These are phyloP conservation scores for Clepsis dumicolana DNA, from an alignment of 2,888 invertebrate genomes.

Conservation along the genomic window DNA sequence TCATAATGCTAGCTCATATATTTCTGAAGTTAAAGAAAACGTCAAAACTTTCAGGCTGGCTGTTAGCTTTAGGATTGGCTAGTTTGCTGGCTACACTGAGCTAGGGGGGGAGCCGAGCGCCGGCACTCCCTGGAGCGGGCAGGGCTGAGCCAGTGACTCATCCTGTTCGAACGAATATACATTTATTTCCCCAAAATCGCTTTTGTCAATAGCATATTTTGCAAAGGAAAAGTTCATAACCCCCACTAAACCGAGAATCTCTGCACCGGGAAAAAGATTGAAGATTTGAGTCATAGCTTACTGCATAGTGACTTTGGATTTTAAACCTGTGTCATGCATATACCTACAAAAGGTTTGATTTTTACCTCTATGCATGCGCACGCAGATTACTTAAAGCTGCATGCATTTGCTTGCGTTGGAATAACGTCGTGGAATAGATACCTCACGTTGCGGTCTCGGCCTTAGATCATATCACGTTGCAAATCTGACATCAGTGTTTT, in stretches of 20 bases:
- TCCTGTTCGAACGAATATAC: constrained; percentile 44
- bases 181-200: constrained; percentile 17
- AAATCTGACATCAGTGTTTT: constrained; percentile 52
- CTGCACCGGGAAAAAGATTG: not conserved
- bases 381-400: not conserved
- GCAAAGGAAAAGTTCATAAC: not conserved
- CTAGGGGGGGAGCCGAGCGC: constrained; percentile 32
- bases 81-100: not conserved
- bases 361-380: not conserved
- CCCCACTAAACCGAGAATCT: not conserved
- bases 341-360: not conserved
- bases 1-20: too few relatives aligned
- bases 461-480: constrained; percentile 49
- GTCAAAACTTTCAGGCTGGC: not conserved
- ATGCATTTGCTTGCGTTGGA: not conserved
- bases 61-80: not conserved
- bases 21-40: too few relatives aligned
- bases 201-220: not conserved
- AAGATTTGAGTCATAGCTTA: not conserved
- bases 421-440: constrained; percentile 14
- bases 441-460: constrained; percentile 46
- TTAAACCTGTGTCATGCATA: not conserved
- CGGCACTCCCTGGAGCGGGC: constrained; percentile 53
- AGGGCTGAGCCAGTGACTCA: constrained; percentile 59
- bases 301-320: not conserved